phyloP scores from a whole-genome alignment of 2,113 vertebrate genomes.

The Morone chrysops region DNA sequence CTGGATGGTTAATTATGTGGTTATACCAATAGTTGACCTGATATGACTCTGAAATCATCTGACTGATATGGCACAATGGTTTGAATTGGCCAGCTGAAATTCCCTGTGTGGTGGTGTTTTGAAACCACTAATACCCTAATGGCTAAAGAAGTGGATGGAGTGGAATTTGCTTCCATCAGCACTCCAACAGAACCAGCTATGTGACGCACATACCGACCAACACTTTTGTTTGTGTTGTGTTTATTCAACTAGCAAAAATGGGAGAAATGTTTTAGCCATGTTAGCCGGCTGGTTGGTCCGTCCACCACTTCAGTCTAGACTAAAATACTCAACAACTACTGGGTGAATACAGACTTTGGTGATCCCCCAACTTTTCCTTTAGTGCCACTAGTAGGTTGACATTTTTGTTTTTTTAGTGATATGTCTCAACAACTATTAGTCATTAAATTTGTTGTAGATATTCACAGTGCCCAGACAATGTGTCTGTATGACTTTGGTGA shows the following conservation, averaged over 20 bases:
- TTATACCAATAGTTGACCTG: neutral
- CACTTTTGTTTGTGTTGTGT: constrained; percentile 63
- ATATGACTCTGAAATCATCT: constrained; percentile 43
- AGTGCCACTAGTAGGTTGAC: neutral
- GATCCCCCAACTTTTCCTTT: neutral
- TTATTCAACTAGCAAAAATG: constrained; percentile 55
- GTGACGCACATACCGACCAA: constrained; percentile 57
- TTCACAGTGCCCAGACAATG: neutral
- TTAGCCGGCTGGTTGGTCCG: neutral
- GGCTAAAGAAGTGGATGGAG: constrained; percentile 68
- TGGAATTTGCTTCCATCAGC: constrained; percentile 79
- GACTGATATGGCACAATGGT: constrained; percentile 46
- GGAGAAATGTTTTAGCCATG: constrained; percentile 5
- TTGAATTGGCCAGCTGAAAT: constrained; percentile 55
- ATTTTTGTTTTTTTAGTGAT: neutral
- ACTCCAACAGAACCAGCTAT: constrained; percentile 39
- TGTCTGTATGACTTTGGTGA: neutral
- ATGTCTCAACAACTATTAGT: neutral
- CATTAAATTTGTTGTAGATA: too few relatives aligned
- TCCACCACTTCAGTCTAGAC: neutral
- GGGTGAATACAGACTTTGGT: too few relatives aligned
- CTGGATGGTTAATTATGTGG: neutral
- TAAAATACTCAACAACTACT: neutral
- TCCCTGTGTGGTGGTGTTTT: constrained; percentile 57
- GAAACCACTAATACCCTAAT: constrained; percentile 63